Percentiles rank a stretch among this genome's conserved stretches.
Conservation (phyloP, 2,113 vertebrate species). For the Cathartes aura region DNA sequence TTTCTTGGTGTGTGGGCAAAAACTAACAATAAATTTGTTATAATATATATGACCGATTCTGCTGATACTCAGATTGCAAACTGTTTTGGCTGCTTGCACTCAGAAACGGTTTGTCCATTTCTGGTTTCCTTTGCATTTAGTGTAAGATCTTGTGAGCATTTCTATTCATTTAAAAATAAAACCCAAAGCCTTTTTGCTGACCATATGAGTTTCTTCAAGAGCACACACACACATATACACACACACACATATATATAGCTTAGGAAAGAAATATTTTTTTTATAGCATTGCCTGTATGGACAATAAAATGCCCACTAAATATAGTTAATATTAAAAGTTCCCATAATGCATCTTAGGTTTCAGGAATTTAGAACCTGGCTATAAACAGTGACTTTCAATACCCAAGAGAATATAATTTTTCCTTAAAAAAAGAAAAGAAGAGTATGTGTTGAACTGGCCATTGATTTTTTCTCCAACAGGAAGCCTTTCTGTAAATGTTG, state of each 20-base stretch:
- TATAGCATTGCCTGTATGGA: background rate
- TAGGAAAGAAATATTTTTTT: background rate
- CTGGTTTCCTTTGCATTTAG: background rate
- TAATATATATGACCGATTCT: background rate
- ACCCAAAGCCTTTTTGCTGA: constrained; percentile 11
- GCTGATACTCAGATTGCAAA: background rate
- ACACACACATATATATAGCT: background rate
- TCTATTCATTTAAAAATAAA: constrained; percentile 3
- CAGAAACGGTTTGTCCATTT: background rate
- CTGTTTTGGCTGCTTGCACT: background rate
- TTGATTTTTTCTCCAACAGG: background rate
- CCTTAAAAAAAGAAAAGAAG: background rate
- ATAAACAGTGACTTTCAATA: constrained; percentile 6
- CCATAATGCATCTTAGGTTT: constrained; percentile 3
- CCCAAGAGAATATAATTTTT: background rate
- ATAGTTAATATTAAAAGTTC: constrained; percentile 30
- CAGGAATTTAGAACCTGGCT: constrained; percentile 5
- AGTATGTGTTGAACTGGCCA: background rate
- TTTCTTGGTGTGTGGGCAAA: constrained; percentile 42
- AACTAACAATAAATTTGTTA: background rate
- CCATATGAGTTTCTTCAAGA: background rate
- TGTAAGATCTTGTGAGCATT: background rate
- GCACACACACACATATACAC: background rate
- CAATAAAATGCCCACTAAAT: constrained; percentile 11
- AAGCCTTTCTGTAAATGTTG: background rate